Evolutionary conservation across 2,113 vertebrate species (phyloP).

Genomic region (Mastomys natalensis): DNA sequence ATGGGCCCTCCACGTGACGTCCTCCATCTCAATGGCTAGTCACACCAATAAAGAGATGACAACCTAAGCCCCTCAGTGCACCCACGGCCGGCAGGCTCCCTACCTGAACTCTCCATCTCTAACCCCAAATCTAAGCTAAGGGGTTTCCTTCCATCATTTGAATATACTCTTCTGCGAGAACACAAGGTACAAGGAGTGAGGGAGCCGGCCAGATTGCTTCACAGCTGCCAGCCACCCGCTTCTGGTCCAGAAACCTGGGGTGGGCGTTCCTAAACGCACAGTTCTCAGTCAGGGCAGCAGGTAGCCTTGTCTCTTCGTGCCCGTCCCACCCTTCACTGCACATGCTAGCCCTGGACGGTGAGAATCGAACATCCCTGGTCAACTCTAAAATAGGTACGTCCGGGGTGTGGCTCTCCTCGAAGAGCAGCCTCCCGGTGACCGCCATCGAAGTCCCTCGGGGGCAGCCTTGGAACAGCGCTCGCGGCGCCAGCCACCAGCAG

Average conservation of each 20-base stretch:
- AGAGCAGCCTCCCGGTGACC: fast-evolving
- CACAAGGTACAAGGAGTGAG: not conserved
- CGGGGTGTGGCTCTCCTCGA: not conserved
- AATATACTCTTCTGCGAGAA: not conserved
- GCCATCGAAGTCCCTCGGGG: not conserved
- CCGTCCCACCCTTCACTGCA: constrained; percentile 23
- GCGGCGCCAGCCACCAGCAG: not conserved
- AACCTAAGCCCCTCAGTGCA: not conserved
- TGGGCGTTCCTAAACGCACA: not conserved
- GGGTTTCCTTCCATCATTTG: not conserved
- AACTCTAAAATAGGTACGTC: not conserved
- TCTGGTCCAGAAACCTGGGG: not conserved
- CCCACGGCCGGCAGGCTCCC: too few species aligned
- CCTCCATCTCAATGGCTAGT: not conserved
- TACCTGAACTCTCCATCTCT: too few species aligned
- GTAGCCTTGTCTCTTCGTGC: not conserved
- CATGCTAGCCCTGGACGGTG: fast-evolving
- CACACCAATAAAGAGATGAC: not conserved
- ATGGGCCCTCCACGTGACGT: not conserved
- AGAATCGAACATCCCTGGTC: not conserved
- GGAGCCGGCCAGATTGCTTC: too few species aligned
- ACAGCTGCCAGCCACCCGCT: not conserved
- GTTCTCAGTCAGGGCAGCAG: not conserved
- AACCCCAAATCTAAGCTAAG: not conserved
- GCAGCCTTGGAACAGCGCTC: too few species aligned